Evolutionary conservation across 2,113 vertebrate genomes (phyloP), one percentile per base, ranked within the genome.

Genomic region (Crotalus helleri): DNA sequence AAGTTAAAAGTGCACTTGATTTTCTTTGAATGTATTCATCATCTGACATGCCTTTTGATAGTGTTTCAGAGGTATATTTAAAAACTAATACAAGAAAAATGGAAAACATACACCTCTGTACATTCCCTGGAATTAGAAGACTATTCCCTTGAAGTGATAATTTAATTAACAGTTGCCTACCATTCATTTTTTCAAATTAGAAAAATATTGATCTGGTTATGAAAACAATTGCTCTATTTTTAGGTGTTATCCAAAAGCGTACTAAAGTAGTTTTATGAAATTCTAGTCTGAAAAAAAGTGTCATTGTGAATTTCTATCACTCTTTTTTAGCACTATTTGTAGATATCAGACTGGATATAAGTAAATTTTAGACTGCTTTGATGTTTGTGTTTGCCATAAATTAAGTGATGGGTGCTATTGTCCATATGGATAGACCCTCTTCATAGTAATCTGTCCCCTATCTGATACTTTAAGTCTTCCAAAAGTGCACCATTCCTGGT

Each of bases 41-140:
- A 21, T 90, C 44, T 64, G 39, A 91, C 26, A 92, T 93, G 54
- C 1, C 17, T 59, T 51, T 89, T 58, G 55, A 13, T 89, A 57
- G 21, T 24, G 12, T n/a, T 39, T 55, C 51, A 54, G 4, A 55
- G 15, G 1, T 9, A 54, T 6, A 3, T 94, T 93, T 29, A 94
- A 33, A 29, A 89, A 86, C 26, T 91, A 90, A 93, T 90, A 61
- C 89, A 89, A 33, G 11, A 44, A 95, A 92, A 21, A 9, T 88
- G n/a, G 91, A 90, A 94, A 95, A 0, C 0, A 54, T 1, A 3
- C 59, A 23, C 12, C 8, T 12, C 2, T 92, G 91, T 59, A 91
- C 69, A 90, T 85, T 39, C 1, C 58, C 17, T 33, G 29, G 21
- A 87, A 49, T 87, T 26, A 93, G 89, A 51, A 53, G 64, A 92